Conservation (phyloP, 2,797 vertebrate species). For the Pangasius sanitwongsei region DNA sequence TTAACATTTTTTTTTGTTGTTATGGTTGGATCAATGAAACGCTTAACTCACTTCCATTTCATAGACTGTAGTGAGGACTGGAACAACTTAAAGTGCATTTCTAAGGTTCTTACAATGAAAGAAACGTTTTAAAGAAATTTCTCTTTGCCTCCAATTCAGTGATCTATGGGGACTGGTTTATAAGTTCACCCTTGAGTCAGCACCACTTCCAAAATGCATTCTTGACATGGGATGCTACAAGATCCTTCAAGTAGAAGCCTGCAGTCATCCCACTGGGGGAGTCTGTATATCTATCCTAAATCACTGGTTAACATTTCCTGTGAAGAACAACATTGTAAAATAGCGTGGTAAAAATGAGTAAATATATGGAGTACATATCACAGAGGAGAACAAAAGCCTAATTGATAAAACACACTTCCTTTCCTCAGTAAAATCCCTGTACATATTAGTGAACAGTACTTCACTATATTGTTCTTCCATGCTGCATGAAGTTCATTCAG, state of each 20-base stretch:
- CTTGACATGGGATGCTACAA: slow-evolving; percentile 39
- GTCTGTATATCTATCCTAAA: slow-evolving; percentile 34
- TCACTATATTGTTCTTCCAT: slow-evolving; percentile 5
- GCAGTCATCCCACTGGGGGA: slow-evolving; percentile 34
- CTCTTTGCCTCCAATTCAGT: neutral
- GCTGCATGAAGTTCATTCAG: slow-evolving; percentile 1
- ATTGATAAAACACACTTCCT: slow-evolving; percentile 44
- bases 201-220: slow-evolving; percentile 38
- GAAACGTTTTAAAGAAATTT: neutral
- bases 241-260: slow-evolving; percentile 29
- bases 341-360: slow-evolving; percentile 15
- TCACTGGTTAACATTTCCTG: slow-evolving; percentile 45
- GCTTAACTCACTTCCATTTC: neutral
- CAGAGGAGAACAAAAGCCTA: slow-evolving; percentile 28
- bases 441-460: neutral
- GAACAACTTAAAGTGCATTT: neutral
- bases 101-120: neutral
- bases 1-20: neutral
- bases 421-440: neutral
- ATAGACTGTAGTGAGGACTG: neutral
- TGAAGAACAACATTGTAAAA: slow-evolving; percentile 36
- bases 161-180: slow-evolving; percentile 37
- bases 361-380: slow-evolving; percentile 39
- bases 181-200: slow-evolving; percentile 48
- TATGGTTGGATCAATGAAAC: no score